Conservation (phyloP, 2,797 vertebrate genomes). For the Rhinoraja longicauda region DNA sequence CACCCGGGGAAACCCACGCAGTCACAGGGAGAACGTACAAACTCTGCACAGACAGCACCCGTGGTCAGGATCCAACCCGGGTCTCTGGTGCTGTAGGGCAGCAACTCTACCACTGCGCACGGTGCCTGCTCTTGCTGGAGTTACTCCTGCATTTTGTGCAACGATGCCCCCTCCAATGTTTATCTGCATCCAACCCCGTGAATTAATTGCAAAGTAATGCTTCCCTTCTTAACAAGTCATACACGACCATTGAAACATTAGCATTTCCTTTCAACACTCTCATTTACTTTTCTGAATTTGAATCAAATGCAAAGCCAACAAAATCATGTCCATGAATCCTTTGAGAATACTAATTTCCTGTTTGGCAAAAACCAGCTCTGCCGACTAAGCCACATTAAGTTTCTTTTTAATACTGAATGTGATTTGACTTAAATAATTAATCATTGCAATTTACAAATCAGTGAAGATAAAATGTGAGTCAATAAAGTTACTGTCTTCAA, state of each 20-base stretch:
- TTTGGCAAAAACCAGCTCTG: not conserved
- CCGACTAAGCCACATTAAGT: not conserved
- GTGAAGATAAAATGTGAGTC: not conserved
- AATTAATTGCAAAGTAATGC: not conserved
- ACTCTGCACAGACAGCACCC: too few relatives aligned
- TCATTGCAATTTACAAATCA: not conserved
- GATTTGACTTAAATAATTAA: conserved; percentile 10
- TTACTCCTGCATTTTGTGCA: too few relatives aligned
- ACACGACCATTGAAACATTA: not conserved
- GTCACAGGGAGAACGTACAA: too few relatives aligned
- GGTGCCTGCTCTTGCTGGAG: too few relatives aligned
- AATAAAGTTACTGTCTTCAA: not conserved
- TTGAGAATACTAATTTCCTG: not conserved
- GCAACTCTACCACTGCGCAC: too few relatives aligned
- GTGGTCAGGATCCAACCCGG: too few relatives aligned
- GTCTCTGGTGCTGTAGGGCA: too few relatives aligned
- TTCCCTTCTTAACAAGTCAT: not conserved
- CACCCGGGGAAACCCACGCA: too few relatives aligned
- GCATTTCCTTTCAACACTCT: not conserved
- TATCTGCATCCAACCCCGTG: not conserved
- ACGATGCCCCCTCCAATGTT: too few relatives aligned
- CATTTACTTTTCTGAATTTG: not conserved
- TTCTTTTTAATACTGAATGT: not conserved
- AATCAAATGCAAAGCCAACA: not conserved
- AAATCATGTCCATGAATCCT: not conserved